Base-by-base conservation (phyloP, 2,888 invertebrate genomes). In the Ornithoptera priamus region DNA sequence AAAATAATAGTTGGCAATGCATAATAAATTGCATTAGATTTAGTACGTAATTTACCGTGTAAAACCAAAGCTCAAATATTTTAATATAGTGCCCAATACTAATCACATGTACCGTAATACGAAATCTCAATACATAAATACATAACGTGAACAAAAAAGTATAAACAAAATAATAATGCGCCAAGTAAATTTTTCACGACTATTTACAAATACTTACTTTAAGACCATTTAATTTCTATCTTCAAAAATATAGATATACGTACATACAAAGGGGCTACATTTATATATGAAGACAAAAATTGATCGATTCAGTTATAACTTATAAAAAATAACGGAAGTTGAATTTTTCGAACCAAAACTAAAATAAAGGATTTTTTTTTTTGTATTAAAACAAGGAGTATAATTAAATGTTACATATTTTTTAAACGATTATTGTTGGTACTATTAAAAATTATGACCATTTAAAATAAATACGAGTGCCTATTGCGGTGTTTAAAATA, bases 171-270 rank as follows among this genome's bases (percentile, higher is more conserved):
- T 87, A 85, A 88, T 88, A 90, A 90, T 89, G 85, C 90, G 92
- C 90, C 89, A 92, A 91, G 83, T 89, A 91, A 88, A 91, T 88
- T 89, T 86, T 89, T 87, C 90, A 90, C 89, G 78, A 90, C 87
- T 91, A 91, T 92, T 83, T 92, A 91, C 91, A 90, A 73, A 86
- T 87, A 89, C 88, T 87, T 90, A 90, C 80, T 77, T 83, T 88
- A 88, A 86, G 86, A 89, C 84, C 82, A 81, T 86, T 85, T 88
- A 87, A 84, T 87, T 81, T 85, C 88, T 89, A 89, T 89, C 83
- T 87, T 89, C 81, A 89, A 90, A 90, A 89, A 89, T 90, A 90
- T 90, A 90, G 87, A 87, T 89, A 88, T 90, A 90, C 86, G 83
- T 90, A 89, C 87, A 89, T 89, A 90, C 84, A 88, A 90, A 89